A percentile compares a stretch with the other conserved stretches of the same genome.
phyloP scores from a whole-genome alignment of 2,797 vertebrate species.

The Eupleurogrammus muticus region DNA sequence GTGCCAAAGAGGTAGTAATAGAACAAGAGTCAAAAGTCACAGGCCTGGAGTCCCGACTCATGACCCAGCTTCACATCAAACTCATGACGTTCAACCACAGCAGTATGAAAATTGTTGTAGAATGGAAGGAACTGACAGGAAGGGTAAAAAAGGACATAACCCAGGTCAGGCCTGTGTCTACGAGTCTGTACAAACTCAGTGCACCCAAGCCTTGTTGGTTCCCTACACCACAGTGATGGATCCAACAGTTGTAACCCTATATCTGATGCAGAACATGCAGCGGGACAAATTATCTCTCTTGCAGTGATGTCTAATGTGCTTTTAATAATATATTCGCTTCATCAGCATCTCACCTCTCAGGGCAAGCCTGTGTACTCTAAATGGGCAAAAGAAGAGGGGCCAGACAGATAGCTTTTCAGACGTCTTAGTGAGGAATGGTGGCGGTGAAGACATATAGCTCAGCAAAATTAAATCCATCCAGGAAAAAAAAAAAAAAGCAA shows the following conservation, averaged over 20 bases:
- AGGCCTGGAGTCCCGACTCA: conserved; percentile 11
- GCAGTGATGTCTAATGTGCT: conserved; percentile 70
- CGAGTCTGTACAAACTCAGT: conserved; percentile 11
- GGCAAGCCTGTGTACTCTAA: conserved; percentile 44
- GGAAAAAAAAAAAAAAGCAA: background rate
- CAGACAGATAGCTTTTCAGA: conserved; percentile 71
- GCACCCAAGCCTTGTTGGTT: conserved; percentile 15
- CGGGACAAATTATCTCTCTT: conserved; percentile 44
- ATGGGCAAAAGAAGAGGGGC: conserved; percentile 39
- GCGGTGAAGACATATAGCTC: conserved; percentile 56
- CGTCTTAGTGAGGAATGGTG: conserved; percentile 56
- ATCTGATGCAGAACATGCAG: conserved; percentile 33
- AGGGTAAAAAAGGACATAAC: conserved; percentile 19
- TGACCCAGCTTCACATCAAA: conserved; percentile 25
- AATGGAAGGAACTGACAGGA: conserved; percentile 24
- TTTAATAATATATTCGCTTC: conserved; percentile 79
- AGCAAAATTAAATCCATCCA: conserved; percentile 68
- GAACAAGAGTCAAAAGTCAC: conserved; percentile 31
- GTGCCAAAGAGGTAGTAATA: conserved; percentile 30
- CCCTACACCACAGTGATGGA: background rate
- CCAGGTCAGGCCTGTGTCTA: conserved; percentile 27
- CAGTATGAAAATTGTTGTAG: conserved; percentile 29
- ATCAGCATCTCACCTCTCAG: conserved; percentile 73
- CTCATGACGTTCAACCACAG: conserved; percentile 26
- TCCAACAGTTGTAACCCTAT: conserved; percentile 32